phyloP scores from a whole-genome alignment of 2,113 vertebrate species.

The Fulica atra region DNA sequence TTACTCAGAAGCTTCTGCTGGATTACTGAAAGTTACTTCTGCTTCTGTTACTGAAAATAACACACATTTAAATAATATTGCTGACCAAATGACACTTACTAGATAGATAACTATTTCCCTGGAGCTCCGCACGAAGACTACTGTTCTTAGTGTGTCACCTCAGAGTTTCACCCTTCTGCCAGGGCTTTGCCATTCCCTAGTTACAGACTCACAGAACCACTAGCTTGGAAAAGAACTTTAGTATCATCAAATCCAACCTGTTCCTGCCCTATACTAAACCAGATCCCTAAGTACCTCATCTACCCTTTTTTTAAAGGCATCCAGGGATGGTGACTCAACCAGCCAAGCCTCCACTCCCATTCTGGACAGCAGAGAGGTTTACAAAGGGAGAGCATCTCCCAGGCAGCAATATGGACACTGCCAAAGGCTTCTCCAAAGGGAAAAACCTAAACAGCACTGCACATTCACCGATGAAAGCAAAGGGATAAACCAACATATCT shows the following conservation, averaged over 20 bases:
- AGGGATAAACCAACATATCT: not conserved
- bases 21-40: not conserved
- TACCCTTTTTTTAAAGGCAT: no score
- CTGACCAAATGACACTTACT: not conserved
- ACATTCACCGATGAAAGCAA: not conserved
- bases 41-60: not conserved
- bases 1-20: not conserved
- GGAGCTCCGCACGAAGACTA: not conserved
- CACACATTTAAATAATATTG: not conserved
- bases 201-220: not conserved
- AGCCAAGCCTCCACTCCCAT: rapidly evolving
- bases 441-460: not conserved
- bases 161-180: not conserved
- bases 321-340: not conserved
- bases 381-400: not conserved
- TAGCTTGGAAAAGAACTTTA: no score
- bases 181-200: not conserved
- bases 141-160: not conserved
- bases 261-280: no score
- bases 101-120: not conserved
- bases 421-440: not conserved
- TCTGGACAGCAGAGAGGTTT: not conserved
- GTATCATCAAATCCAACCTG: no score
- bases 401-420: not conserved
- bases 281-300: no score